A percentile compares a stretch with the other conserved stretches of the same genome.
Conservation (phyloP, 2,888 invertebrate genomes). For the Diarsia brunnea region DNA sequence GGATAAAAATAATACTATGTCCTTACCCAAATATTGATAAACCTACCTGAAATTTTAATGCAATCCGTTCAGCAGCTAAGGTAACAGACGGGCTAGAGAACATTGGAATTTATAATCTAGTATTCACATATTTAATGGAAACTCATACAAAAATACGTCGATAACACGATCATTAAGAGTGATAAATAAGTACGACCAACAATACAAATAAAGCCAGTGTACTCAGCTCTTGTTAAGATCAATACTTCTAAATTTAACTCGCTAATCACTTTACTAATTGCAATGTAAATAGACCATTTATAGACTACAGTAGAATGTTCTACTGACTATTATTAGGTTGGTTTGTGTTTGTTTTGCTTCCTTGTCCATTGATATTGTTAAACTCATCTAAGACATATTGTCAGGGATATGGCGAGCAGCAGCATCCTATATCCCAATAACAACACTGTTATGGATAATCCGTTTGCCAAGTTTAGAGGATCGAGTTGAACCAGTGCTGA, state of each 20-base stretch:
- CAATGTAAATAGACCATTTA: constrained; percentile 24
- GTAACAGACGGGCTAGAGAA: background rate
- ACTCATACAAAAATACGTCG: background rate
- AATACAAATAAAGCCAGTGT: constrained; percentile 12
- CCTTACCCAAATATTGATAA: background rate
- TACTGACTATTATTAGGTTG: background rate
- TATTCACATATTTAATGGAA: background rate
- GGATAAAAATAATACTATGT: background rate
- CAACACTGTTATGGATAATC: background rate
- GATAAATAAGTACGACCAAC: constrained; percentile 4
- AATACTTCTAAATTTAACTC: constrained; percentile 53
- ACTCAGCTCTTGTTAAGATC: constrained; percentile 28
- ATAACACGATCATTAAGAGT: constrained; percentile 16
- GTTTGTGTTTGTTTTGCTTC: constrained; percentile 15
- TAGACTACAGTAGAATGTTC: constrained; percentile 30
- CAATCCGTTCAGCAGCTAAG: background rate
- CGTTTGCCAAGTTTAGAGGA: background rate
- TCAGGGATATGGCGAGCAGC: background rate
- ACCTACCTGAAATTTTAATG: background rate
- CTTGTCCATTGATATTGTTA: background rate
- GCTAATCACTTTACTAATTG: constrained; percentile 51
- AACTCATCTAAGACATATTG: background rate
- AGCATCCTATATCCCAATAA: background rate
- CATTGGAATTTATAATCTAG: background rate
- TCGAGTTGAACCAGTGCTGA: background rate